Conservation (phyloP, 2,113 vertebrate species). For the Centropus unirufus region DNA sequence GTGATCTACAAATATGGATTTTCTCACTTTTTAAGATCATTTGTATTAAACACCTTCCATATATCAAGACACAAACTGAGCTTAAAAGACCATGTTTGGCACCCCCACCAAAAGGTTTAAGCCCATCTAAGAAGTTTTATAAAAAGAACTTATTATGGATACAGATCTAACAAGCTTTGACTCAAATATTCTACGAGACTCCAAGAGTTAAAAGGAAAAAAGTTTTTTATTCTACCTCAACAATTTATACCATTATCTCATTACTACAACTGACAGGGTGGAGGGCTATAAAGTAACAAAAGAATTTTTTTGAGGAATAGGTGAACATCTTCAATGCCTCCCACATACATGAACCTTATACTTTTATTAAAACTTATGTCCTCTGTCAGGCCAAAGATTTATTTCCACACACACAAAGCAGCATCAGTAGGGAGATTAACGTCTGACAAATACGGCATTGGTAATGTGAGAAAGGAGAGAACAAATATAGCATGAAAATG, state of each 20-base stretch:
- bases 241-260: neutral
- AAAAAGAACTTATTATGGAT: neutral
- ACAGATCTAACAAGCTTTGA: neutral
- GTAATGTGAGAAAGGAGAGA: neutral
- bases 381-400: neutral
- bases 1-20: neutral
- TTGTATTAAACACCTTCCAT: neutral
- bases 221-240: neutral
- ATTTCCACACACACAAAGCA: neutral
- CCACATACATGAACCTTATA: neutral
- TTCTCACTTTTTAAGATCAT: neutral
- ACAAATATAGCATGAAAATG: neutral
- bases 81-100: neutral
- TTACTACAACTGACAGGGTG: neutral
- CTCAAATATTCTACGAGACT: neutral
- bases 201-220: neutral
- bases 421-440: neutral
- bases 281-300: neutral
- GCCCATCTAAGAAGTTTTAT: neutral
- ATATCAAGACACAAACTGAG: neutral
- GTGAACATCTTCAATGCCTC: neutral
- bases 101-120: neutral
- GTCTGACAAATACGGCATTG: neutral
- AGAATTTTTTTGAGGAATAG: neutral
- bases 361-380: neutral